A percentile compares a stretch with the other conserved stretches of the same genome.
phyloP scores from a whole-genome alignment of 1,140 invertebrate genomes.

The Pogonus chalceus region DNA sequence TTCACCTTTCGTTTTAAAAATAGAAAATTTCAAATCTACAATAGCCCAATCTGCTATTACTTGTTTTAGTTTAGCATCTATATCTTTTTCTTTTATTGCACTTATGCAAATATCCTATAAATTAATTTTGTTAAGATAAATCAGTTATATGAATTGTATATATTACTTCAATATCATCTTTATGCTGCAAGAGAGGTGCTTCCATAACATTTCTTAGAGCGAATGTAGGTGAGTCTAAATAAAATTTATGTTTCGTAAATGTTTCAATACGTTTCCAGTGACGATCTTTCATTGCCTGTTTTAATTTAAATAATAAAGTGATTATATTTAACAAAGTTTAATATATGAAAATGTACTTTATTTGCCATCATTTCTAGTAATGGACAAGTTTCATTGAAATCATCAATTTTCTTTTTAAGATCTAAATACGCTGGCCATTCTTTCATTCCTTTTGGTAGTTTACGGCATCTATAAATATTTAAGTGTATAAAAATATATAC shows the following conservation, averaged over 20 bases:
- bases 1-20: conserved; percentile 72
- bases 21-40: conserved; percentile 55
- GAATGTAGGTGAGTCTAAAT: conserved; percentile 63
- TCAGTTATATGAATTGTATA: background rate
- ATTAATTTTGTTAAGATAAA: conserved; percentile 9
- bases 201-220: conserved; percentile 68
- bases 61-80: conserved; percentile 71
- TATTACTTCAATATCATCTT: conserved; percentile 69
- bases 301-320: too few species aligned
- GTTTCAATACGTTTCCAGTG: too few species aligned
- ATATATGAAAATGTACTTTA: conserved; percentile 39
- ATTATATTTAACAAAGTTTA: too few species aligned
- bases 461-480: conserved; percentile 48
- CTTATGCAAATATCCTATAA: conserved; percentile 70
- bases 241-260: conserved; percentile 59
- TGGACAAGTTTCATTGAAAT: conserved; percentile 82
- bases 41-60: conserved; percentile 64
- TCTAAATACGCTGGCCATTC: conserved; percentile 82
- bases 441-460: conserved; percentile 72
- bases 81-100: conserved; percentile 75
- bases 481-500: too few species aligned
- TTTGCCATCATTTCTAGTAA: conserved; percentile 81
- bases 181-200: conserved; percentile 63
- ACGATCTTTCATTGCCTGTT: too few species aligned
- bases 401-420: conserved; percentile 79